Conservation (phyloP, 2,113 vertebrate genomes). For the Hydrolagus affinis region DNA sequence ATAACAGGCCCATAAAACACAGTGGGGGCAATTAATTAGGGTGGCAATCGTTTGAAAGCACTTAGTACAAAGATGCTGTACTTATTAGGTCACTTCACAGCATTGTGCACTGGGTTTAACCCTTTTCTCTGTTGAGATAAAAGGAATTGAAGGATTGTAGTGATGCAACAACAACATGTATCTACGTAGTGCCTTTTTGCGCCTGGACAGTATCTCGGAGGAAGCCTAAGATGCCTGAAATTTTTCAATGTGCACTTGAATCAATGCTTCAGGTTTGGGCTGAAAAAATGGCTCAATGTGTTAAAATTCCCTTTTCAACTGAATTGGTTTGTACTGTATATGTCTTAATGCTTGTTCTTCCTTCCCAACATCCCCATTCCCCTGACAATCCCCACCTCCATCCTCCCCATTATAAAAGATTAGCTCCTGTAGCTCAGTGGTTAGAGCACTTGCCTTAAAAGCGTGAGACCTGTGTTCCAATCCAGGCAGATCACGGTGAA, state of each 20-base stretch:
- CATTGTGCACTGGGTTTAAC: conserved; percentile 45
- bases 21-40: conserved; percentile 45
- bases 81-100: conserved; percentile 37
- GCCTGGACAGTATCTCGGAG: no score
- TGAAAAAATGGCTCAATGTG: neutral
- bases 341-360: neutral
- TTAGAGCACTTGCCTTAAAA: no score
- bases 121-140: conserved; percentile 57
- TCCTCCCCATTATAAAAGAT: neutral
- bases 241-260: no score
- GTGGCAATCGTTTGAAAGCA: conserved; percentile 41
- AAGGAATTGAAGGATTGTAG: conserved; percentile 61
- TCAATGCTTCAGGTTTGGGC: no score
- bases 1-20: conserved; percentile 43
- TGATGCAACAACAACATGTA: no score
- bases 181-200: no score
- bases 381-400: neutral
- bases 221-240: no score
- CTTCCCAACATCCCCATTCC: neutral
- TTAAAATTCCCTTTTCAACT: neutral
- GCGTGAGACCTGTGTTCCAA: no score
- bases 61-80: conserved; percentile 42
- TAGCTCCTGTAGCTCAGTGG: no score
- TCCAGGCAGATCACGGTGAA: no score
- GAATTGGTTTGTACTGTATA: neutral